A percentile compares a stretch with the other conserved stretches of the same genome.
These are phyloP conservation scores for Sebastes baramenuke DNA, from an alignment of 2,797 vertebrate genomes.

Conservation along the genomic window DNA sequence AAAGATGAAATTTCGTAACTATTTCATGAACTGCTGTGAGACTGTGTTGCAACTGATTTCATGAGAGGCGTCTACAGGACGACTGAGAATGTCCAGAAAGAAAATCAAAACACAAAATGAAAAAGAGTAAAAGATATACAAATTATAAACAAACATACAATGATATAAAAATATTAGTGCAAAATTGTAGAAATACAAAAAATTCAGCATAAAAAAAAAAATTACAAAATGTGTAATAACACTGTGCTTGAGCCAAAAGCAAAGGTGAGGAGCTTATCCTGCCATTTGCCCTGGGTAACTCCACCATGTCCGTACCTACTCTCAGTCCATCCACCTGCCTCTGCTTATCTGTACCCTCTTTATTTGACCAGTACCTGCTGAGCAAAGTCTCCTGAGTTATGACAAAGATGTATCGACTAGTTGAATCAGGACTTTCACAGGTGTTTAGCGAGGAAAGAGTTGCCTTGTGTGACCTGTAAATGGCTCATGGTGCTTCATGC, in stretches of 20 bases:
- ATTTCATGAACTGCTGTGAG: too few relatives aligned
- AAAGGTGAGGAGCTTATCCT: conserved; percentile 42
- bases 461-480: neutral
- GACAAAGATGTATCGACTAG: conserved; percentile 10
- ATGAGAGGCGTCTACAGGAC: neutral
- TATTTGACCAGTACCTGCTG: neutral
- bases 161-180: conserved; percentile 79
- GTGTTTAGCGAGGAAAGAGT: neutral
- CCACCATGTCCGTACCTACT: conserved; percentile 13
- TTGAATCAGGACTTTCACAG: conserved; percentile 1
- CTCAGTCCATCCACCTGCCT: conserved; percentile 9
- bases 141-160: conserved; percentile 46
- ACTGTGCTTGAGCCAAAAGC: conserved; percentile 73
- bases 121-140: conserved; percentile 44
- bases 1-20: too few relatives aligned
- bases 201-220: conserved; percentile 53
- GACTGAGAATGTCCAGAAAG: conserved; percentile 5
- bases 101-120: neutral
- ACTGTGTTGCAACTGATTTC: neutral
- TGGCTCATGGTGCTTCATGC: conserved; percentile 12
- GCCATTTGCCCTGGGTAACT: conserved; percentile 19
- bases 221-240: conserved; percentile 63
- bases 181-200: conserved; percentile 74
- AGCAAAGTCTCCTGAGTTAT: conserved; percentile 53
- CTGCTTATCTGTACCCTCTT: conserved; percentile 17